These are phyloP conservation scores for Trogon surrucura DNA, from an alignment of 2,113 vertebrate species.

Conservation along the genomic window DNA sequence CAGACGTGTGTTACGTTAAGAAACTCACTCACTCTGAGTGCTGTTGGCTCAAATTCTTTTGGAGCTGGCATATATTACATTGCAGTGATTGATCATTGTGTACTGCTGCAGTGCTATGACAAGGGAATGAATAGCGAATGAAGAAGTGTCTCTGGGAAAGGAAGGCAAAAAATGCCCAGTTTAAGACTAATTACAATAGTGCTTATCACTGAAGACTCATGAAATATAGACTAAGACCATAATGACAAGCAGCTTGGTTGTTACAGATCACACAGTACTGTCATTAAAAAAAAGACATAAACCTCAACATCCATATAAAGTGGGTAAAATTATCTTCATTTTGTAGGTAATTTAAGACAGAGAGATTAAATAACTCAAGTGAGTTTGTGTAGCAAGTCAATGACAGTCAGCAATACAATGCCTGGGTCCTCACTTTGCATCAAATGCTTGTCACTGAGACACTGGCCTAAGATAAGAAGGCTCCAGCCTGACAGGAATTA, in stretches of 20 bases:
- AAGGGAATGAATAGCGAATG: neutral
- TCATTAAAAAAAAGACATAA: neutral
- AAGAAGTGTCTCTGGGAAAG: conserved; percentile 31
- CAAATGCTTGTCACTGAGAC: neutral
- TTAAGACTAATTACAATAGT: conserved; percentile 25
- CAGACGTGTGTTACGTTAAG: neutral
- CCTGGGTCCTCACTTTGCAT: neutral
- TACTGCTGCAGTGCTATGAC: neutral
- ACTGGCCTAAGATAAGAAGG: neutral
- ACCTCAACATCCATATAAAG: neutral
- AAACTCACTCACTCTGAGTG: conserved; percentile 56
- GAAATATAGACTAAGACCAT: neutral
- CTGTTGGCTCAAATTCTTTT: conserved; percentile 39
- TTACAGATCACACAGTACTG: neutral
- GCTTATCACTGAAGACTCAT: neutral
- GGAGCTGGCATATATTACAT: neutral
- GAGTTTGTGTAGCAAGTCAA: neutral
- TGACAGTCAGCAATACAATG: neutral
- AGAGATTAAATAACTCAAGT: neutral
- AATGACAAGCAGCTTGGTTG: neutral
- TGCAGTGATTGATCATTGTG: conserved; percentile 39
- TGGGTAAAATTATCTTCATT: neutral
- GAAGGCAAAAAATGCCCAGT: neutral
- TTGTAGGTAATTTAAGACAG: neutral
- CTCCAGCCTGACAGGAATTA: neutral